These are phyloP conservation scores for Acanthococcus lagerstroemiae DNA, from an alignment of 2,888 invertebrate genomes.

Conservation along the genomic window DNA sequence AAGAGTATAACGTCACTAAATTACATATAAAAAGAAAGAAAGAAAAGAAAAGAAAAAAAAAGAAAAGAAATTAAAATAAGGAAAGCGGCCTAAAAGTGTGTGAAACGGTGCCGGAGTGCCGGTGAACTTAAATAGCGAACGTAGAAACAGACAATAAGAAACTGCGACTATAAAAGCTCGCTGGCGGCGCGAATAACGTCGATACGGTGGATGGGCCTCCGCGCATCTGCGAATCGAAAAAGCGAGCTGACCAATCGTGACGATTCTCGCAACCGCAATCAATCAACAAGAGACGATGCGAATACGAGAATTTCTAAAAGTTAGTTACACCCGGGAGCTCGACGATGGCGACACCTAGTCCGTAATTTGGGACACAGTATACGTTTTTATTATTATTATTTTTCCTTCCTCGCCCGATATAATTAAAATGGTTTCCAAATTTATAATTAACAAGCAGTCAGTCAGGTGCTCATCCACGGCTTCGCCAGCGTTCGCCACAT, in stretches of 20 bases:
- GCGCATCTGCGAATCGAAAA: conserved; percentile 29
- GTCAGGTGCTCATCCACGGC: too few relatives aligned
- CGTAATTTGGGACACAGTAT: too few relatives aligned
- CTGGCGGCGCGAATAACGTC: conserved; percentile 18
- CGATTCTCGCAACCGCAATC: conserved; percentile 5
- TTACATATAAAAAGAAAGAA: not conserved
- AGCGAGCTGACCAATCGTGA: conserved; percentile 13
- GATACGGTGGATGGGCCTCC: conserved; percentile 16
- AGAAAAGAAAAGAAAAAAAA: too few relatives aligned
- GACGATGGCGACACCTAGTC: too few relatives aligned
- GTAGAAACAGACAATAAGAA: conserved; percentile 14
- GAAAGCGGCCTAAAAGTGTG: conserved; percentile 16
- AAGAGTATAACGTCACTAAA: not conserved
- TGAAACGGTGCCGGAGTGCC: conserved; percentile 31
- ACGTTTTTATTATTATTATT: not conserved
- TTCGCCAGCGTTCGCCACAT: too few relatives aligned
- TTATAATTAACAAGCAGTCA: too few relatives aligned
- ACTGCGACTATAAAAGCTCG: conserved; percentile 5
- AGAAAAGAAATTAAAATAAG: conserved; percentile 9
- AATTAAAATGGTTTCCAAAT: not conserved
- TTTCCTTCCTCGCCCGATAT: not conserved
- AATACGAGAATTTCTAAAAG: conserved; percentile 3
- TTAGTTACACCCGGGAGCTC: not conserved
- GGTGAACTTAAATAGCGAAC: conserved; percentile 27
- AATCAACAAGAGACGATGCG: conserved; percentile 23